These are phyloP conservation scores for Drosophila tanythrix DNA, from an alignment of 2,888 invertebrate species.

Conservation along the genomic window DNA sequence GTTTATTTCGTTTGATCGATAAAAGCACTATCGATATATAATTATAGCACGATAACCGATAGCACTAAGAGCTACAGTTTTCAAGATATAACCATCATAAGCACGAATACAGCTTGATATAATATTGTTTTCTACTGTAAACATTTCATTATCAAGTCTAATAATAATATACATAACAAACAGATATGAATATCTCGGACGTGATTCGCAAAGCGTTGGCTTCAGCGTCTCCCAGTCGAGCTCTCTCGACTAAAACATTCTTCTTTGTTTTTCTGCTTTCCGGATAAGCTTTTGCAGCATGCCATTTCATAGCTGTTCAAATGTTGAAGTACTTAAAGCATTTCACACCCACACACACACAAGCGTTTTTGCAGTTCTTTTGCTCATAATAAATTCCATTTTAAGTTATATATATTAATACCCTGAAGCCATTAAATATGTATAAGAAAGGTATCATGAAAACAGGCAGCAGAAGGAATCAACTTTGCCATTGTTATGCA, in stretches of 20 bases:
- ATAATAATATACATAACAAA: neutral
- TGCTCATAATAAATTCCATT: slow-evolving; percentile 50
- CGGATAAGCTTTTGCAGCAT: slow-evolving; percentile 56
- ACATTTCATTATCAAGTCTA: neutral
- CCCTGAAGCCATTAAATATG: neutral
- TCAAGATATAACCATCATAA: neutral
- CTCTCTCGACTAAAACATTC: neutral
- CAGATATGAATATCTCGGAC: neutral
- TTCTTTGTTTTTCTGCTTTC: slow-evolving; percentile 27
- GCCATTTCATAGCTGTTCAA: slow-evolving; percentile 65
- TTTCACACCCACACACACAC: slow-evolving; percentile 13
- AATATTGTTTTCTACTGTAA: neutral
- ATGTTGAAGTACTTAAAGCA: slow-evolving; percentile 44
- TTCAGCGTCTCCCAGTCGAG: neutral
- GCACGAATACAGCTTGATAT: neutral
- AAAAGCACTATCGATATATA: neutral
- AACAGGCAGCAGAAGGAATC: neutral
- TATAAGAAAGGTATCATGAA: neutral
- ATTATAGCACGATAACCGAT: neutral
- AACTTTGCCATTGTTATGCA: neutral
- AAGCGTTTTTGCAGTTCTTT: slow-evolving; percentile 31
- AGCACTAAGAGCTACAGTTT: neutral
- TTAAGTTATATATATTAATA: slow-evolving; percentile 11
- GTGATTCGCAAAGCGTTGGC: neutral
- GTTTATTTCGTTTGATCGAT: neutral